Percentiles rank a stretch among this genome's conserved stretches.
Evolutionary conservation across 2,888 invertebrate species (phyloP).

Genomic region (Ptilodon capucinus): DNA sequence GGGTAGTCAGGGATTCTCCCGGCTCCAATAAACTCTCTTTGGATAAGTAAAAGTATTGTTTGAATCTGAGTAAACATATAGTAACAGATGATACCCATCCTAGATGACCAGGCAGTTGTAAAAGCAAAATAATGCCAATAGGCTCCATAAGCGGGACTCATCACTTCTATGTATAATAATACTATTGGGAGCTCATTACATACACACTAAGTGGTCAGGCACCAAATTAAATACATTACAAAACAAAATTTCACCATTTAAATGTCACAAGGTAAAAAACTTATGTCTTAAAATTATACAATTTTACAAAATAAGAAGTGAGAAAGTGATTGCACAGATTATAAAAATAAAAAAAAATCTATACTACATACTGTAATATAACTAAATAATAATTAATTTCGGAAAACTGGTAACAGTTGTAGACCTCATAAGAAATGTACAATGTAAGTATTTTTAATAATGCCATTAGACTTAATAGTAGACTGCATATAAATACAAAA

Average conservation of each 20-base stretch:
- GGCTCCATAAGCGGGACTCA: constrained; percentile 18
- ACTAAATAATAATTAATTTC: constrained; percentile 36
- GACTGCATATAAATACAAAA: constrained; percentile 56
- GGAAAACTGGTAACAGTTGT: constrained; percentile 62
- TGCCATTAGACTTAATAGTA: constrained; percentile 40
- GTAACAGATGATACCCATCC: no score
- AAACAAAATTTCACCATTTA: constrained; percentile 36
- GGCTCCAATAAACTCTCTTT: constrained; percentile 34
- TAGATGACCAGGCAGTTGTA: constrained; percentile 19
- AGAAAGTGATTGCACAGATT: constrained; percentile 67
- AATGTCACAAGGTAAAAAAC: constrained; percentile 63
- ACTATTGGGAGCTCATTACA: constrained; percentile 17
- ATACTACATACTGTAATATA: constrained; percentile 45
- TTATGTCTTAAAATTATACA: constrained; percentile 50
- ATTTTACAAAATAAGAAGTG: constrained; percentile 67
- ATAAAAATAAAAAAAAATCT: constrained; percentile 52
- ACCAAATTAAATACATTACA: constrained; percentile 41
- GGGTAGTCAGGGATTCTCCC: constrained; percentile 24
- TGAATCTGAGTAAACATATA: not conserved
- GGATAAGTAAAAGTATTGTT: constrained; percentile 17
- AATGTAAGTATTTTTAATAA: constrained; percentile 30
- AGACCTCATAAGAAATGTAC: constrained; percentile 41
- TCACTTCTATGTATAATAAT: constrained; percentile 17
- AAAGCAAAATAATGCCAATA: constrained; percentile 28
- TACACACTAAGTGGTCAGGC: constrained; percentile 31